Evolutionary conservation across 1,140 invertebrate species (phyloP), one percentile per base, ranked within the genome.

Genomic region (Anastrepha ludens): DNA sequence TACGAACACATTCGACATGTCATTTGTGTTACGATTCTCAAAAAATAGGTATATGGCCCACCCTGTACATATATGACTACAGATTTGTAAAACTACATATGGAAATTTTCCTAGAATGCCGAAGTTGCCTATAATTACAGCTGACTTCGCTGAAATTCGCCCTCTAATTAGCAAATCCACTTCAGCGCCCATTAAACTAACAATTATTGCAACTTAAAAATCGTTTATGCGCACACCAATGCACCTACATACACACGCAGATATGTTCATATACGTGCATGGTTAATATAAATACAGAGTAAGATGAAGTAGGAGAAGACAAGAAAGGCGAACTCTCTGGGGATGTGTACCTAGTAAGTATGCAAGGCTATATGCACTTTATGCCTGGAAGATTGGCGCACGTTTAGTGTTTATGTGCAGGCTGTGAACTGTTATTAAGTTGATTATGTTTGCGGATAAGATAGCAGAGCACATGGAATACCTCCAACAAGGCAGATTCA

Each of bases 171-270:
- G 74, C 47, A 81, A 81, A 81, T 81, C 74, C 74, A 81, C 47
- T 81, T 81, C 74, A 81, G 74, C 74, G 47, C 74, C 74, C 47
- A 81, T 81, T 81, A 20, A 81, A 81, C 74, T 81, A 81, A 81
- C 74, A 81, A 81, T 81, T 81, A 81, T 81, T 81, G 74, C 74
- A 81, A 81, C 74, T 81, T 81, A 81, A 81, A 81, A 81, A 81
- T 81, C 74, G 74, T 81, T 81, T 81, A 81, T 81, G 74, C 74
- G 20, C 74, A 81, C 74, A 81, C 74, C 74, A 81, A 58, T 4
- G 74, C 44, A 20, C 64, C 29, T 29, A 67, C 29, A n/a, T 81
- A n/a, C 67, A 74, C 3, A 74, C 41, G 15, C 13, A 74, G 39
- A 44, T 47, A 74, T 41, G 44, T 74, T 44, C n/a, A 29, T 65